A percentile compares a stretch with the other conserved stretches of the same genome.
Conservation (phyloP, 2,797 vertebrate species). For the Urophycis tenuis region DNA sequence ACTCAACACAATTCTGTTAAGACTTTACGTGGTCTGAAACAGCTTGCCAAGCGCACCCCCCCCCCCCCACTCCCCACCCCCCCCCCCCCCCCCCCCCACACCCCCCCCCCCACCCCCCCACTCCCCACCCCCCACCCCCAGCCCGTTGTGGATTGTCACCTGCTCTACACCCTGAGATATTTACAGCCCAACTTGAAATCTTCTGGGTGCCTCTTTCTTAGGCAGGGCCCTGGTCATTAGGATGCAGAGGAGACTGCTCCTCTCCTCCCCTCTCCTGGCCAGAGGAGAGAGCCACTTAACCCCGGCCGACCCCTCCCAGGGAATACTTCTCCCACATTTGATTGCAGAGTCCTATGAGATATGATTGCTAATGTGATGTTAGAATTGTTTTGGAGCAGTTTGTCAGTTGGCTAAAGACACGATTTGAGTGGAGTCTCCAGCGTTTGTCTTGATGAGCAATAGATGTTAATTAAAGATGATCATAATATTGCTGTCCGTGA, state of each 20-base stretch:
- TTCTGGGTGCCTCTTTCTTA: too few relatives aligned
- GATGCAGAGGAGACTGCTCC: constrained; percentile 34
- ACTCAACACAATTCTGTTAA: neutral
- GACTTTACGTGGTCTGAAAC: neutral
- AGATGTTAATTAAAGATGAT: neutral
- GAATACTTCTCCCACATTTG: constrained; percentile 1
- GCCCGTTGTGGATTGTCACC: neutral
- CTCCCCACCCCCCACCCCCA: too few relatives aligned
- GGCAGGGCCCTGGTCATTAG: constrained; percentile 19
- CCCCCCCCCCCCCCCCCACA: too few relatives aligned
- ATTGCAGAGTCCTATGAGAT: neutral
- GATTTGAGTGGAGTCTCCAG: neutral
- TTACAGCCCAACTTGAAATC: neutral
- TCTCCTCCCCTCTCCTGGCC: constrained; percentile 17
- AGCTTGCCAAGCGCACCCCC: too few relatives aligned
- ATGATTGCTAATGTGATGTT: neutral
- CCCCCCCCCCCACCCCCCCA: too few relatives aligned
- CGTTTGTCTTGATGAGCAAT: neutral
- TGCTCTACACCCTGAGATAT: neutral
- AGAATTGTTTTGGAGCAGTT: neutral
- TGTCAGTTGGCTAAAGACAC: neutral
- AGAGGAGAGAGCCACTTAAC: constrained; percentile 46
- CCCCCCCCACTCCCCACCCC: too few relatives aligned
- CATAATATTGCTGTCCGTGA: neutral
- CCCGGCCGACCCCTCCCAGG: constrained; percentile 31